Evolutionary conservation across 2,888 invertebrate genomes (phyloP).

Genomic region (Calameuta idolon): DNA sequence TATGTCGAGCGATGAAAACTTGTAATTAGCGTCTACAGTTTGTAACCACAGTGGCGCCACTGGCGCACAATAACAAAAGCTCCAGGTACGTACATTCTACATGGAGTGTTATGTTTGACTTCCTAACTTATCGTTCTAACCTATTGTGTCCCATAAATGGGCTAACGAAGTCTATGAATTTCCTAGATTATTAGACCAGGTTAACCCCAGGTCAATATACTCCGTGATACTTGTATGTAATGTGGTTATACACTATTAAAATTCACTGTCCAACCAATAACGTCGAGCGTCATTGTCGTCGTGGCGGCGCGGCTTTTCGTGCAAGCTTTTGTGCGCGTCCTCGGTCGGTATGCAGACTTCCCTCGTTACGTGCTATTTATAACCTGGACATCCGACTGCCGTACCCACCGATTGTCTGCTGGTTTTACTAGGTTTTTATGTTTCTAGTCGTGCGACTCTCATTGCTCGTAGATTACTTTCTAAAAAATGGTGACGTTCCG

Average conservation of each 20-base stretch:
- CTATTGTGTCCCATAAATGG: background rate
- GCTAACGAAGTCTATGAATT: background rate
- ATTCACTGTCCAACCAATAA: background rate
- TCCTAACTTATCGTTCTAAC: background rate
- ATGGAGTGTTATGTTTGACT: background rate
- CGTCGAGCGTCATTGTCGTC: background rate
- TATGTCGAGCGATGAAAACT: background rate
- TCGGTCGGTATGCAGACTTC: background rate
- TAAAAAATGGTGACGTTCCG: background rate
- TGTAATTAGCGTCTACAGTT: background rate
- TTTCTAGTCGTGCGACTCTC: background rate
- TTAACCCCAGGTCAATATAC: background rate
- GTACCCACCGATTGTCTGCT: background rate
- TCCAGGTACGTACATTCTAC: background rate
- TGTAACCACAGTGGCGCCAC: background rate
- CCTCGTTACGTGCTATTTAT: constrained; percentile 4
- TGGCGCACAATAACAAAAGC: background rate
- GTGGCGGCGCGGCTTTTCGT: background rate
- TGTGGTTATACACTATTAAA: background rate
- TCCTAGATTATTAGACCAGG: background rate
- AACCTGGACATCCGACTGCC: background rate
- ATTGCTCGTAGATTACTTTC: background rate
- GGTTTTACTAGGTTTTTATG: background rate
- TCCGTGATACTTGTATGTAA: background rate
- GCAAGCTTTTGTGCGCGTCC: background rate